Percentiles rank a stretch among this genome's conserved stretches.
Evolutionary conservation across 53 echinoderm and acorn worm species (phyloP).

Genomic region (Stichopus horrens): DNA sequence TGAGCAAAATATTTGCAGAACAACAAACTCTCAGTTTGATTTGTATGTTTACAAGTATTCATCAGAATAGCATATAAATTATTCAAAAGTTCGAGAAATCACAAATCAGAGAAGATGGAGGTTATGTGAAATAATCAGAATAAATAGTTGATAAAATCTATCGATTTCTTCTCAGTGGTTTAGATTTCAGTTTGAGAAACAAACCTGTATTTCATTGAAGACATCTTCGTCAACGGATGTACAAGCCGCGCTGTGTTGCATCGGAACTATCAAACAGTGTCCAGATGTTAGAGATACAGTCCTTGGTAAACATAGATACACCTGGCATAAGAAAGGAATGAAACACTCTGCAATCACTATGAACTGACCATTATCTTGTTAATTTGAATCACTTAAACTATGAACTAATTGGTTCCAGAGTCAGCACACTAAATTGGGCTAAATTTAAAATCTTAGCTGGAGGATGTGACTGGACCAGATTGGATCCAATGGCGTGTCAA

Average conservation of each 20-base stretch:
- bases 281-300: slow-evolving; percentile 80
- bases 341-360: not conserved
- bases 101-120: too few relatives aligned
- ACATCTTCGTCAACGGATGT: slow-evolving; percentile 94
- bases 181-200: not conserved
- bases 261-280: slow-evolving; percentile 85
- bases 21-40: too few relatives aligned
- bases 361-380: not conserved
- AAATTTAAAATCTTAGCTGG: too few relatives aligned
- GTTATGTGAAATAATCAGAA: too few relatives aligned
- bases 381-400: not conserved
- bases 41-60: too few relatives aligned
- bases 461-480: too few relatives aligned
- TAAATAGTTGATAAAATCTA: too few relatives aligned
- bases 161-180: too few relatives aligned
- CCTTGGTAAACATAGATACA: slow-evolving; percentile 84
- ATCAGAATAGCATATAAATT: too few relatives aligned
- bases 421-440: not conserved
- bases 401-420: not conserved
- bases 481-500: too few relatives aligned
- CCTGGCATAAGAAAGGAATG: slow-evolving; percentile 40
- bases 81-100: too few relatives aligned
- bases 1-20: too few relatives aligned
- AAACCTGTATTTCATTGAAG: slow-evolving; percentile 94
- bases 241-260: slow-evolving; percentile 82